Base-by-base conservation (phyloP, 1,140 invertebrate species). In the Ostrea denselamellosa region DNA sequence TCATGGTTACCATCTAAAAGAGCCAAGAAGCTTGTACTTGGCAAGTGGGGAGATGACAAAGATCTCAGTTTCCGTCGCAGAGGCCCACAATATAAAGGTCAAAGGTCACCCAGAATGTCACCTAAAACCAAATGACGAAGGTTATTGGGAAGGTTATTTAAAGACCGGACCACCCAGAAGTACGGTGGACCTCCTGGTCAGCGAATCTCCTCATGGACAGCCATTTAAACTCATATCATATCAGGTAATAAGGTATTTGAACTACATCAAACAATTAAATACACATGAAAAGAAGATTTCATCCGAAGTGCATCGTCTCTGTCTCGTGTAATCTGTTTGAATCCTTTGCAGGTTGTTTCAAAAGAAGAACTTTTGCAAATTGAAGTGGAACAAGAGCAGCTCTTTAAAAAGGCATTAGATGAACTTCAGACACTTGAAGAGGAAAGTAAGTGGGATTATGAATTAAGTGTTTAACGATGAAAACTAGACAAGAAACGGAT, bases 61-160 rank as follows among this genome's bases (percentile, higher is more conserved):
- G 44, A 22, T 89, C 2, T 87, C 89, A 0, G 77, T 89, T 9
- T 54, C 89, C 7, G 83, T 89, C 51, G 86, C 89, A 10, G 89
- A 89, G 51, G 89, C 89, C 14, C 56, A 34, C 19, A 51, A 22
- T 4, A 51, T 89, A 25, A 71, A 62, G 44, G 86, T 89, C 2
- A 89, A 87, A 86, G 89, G 85, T 56, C 89, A 89, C 25, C 86
- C 89, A 3, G 89, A 89, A 86, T 89, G 89, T 58, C 81, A 86
- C 22, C 56, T 89, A 52, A 87, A 87, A 28, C 85, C 53, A 71
- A 89, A 81, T 28, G 84, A 86, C 17, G 86, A 87, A 4, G 84
- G 84, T 3, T 89, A 83, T 34, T 89, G 89, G 89, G 89, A 89
- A 51, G 89, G 89, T 14, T 82, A 85, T 51, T 19, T 89, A 3